Percentiles rank a stretch among this genome's conserved stretches.
Conservation (phyloP, 2,113 vertebrate genomes). For the Crocuta crocuta region DNA sequence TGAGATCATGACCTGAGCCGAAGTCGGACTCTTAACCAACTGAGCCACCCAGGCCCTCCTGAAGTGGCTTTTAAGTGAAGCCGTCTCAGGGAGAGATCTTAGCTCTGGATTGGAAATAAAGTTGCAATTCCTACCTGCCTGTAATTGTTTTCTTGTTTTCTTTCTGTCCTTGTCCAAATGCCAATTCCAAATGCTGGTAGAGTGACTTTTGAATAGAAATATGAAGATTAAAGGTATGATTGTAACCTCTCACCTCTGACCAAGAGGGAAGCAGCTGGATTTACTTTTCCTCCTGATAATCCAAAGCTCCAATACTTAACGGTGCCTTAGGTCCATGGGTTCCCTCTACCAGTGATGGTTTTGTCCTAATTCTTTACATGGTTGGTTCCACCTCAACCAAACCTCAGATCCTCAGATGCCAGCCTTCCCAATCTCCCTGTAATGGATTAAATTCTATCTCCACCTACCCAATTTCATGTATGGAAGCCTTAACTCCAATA, state of each 20-base stretch:
- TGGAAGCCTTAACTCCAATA: background rate
- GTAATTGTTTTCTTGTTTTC: background rate
- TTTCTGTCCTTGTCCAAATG: background rate
- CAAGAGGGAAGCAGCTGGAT: background rate
- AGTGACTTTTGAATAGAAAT: background rate
- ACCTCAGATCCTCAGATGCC: background rate
- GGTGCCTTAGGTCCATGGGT: background rate
- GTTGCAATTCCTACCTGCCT: background rate
- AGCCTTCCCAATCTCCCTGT: background rate
- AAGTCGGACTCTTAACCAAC: no score
- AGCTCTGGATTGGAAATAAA: constrained; percentile 15
- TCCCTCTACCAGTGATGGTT: background rate
- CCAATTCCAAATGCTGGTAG: background rate
- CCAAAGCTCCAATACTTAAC: background rate
- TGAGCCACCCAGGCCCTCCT: no score
- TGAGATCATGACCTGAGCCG: no score
- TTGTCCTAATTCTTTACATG: background rate
- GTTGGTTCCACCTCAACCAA: background rate
- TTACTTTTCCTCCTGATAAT: background rate
- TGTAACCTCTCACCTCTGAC: background rate
- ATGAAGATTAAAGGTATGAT: background rate
- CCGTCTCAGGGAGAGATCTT: background rate
- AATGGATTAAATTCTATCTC: background rate
- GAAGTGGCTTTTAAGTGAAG: background rate
- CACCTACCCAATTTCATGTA: background rate